phyloP scores from a whole-genome alignment of 2,888 invertebrate genomes.

The Sycophila texana region DNA sequence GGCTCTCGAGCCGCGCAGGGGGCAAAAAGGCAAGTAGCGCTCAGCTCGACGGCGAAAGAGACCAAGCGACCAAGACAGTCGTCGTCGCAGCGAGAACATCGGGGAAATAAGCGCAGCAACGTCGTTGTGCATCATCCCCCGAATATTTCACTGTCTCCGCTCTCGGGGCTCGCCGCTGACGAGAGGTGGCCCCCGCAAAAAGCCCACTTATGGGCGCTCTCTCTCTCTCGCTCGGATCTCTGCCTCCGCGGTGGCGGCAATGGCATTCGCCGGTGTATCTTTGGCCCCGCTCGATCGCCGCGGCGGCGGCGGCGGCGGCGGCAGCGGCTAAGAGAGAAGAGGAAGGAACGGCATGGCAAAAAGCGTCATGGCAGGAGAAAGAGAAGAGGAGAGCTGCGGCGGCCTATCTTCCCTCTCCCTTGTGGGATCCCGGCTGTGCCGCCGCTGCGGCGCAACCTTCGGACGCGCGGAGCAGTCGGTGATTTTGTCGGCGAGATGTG shows the following conservation, averaged over 20 bases:
- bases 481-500: conserved; percentile 20
- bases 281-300: background rate
- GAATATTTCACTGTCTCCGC: conserved; percentile 59
- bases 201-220: conserved; percentile 46
- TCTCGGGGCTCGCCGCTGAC: background rate
- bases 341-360: conserved; percentile 33
- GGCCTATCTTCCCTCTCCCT: background rate
- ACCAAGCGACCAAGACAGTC: too few species aligned
- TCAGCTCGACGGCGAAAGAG: too few species aligned
- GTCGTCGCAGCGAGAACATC: too few species aligned
- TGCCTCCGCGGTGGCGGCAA: conserved; percentile 3
- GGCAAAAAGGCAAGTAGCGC: too few species aligned
- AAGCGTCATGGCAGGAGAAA: conserved; percentile 45
- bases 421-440: conserved; percentile 22
- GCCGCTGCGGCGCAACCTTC: conserved; percentile 2
- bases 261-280: conserved; percentile 44
- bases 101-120: too few species aligned
- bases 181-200: conserved; percentile 37
- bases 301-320: conserved; percentile 4
- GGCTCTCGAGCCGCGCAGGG: too few species aligned
- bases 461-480: conserved; percentile 7
- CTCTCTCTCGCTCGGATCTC: conserved; percentile 12
- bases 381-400: conserved; percentile 40
- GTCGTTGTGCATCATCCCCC: conserved; percentile 58
- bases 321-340: background rate